These are phyloP conservation scores for Plecturocebus donacophilus DNA, from an alignment of 2,113 vertebrate genomes.

Conservation along the genomic window DNA sequence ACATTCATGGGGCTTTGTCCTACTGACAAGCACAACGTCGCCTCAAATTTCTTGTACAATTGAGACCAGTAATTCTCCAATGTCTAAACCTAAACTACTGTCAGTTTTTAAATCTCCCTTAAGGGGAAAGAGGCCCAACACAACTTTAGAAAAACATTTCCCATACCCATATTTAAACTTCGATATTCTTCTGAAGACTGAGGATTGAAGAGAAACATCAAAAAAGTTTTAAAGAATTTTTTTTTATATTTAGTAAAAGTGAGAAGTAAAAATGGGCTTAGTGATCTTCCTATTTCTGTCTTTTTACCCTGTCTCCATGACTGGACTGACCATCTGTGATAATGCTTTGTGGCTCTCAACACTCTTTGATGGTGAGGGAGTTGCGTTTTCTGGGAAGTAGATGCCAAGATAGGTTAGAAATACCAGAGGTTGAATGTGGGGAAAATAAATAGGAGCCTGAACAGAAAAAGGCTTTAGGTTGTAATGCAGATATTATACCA, in stretches of 20 bases:
- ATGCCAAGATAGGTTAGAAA: not conserved
- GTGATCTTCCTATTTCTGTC: not conserved
- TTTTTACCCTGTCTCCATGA: not conserved
- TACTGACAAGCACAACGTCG: not conserved
- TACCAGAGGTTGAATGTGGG: not conserved
- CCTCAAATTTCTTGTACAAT: not conserved
- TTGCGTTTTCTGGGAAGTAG: not conserved
- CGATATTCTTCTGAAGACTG: not conserved
- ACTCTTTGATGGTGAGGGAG: not conserved
- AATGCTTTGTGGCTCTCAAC: not conserved
- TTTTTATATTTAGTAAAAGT: not conserved
- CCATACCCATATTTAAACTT: not conserved
- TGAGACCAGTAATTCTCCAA: not conserved
- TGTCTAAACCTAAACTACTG: not conserved
- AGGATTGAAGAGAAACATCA: not conserved
- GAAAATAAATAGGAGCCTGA: not conserved
- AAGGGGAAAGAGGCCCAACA: not conserved
- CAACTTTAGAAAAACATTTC: not conserved
- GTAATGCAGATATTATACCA: rapidly evolving
- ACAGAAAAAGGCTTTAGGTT: not conserved
- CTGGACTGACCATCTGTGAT: not conserved
- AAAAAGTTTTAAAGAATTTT: not conserved
- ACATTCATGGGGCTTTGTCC: not conserved
- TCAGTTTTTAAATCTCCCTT: not conserved
- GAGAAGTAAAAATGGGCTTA: not conserved